phyloP scores from a whole-genome alignment of 2,797 vertebrate species.

The Melanotaenia pygmaea region DNA sequence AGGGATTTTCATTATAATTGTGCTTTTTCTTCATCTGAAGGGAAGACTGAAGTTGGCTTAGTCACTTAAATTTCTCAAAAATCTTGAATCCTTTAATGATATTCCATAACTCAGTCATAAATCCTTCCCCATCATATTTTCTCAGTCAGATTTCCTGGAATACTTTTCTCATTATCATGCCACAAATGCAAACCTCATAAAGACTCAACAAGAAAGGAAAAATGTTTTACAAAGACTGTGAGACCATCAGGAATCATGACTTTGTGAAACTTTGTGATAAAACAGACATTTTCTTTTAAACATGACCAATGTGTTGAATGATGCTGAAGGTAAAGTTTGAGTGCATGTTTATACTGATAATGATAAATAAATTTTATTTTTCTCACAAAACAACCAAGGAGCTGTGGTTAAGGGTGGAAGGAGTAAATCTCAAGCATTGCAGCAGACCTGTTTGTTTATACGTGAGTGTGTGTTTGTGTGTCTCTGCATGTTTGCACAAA shows the following conservation, averaged over 20 bases:
- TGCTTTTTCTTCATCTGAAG: too few species aligned
- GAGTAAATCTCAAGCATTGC: slow-evolving; percentile 54
- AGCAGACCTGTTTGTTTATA: slow-evolving; percentile 23
- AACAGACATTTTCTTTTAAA: not conserved
- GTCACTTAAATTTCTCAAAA: too few species aligned
- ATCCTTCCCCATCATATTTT: too few species aligned
- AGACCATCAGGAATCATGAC: not conserved
- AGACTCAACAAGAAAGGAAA: not conserved
- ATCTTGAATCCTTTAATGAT: too few species aligned
- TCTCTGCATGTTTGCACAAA: slow-evolving; percentile 53
- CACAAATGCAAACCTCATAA: not conserved
- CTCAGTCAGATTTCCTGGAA: too few species aligned
- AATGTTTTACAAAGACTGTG: not conserved
- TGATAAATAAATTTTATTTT: not conserved
- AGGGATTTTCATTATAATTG: too few species aligned
- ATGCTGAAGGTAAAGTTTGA: not conserved
- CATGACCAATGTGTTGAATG: not conserved
- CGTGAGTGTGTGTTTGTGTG: slow-evolving; percentile 32
- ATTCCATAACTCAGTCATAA: too few species aligned
- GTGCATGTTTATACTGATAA: not conserved
- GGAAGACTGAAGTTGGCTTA: too few species aligned
- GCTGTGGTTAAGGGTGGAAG: slow-evolving; percentile 13
- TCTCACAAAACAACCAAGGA: slow-evolving; percentile 20
- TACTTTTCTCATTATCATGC: too few species aligned
- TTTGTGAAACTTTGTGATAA: not conserved